These are phyloP conservation scores for Pseudoips prasinana DNA, from an alignment of 2,888 invertebrate genomes.

Conservation along the genomic window DNA sequence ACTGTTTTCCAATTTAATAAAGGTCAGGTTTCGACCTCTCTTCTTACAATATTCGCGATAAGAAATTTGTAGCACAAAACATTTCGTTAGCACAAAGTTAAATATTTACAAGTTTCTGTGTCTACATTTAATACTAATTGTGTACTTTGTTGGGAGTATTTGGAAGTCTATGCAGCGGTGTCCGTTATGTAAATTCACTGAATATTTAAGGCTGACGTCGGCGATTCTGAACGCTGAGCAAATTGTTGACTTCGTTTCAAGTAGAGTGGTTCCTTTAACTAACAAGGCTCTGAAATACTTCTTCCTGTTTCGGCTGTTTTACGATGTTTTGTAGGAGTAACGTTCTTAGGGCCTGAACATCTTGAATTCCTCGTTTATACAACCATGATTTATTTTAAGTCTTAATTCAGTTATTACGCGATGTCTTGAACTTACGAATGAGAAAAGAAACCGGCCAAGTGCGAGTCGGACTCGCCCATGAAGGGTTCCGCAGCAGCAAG, in stretches of 20 bases:
- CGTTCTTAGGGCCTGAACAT: too few relatives aligned
- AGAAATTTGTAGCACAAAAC: constrained; percentile 21
- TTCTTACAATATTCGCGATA: constrained; percentile 2
- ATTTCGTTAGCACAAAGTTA: constrained; percentile 28
- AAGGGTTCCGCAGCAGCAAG: too few relatives aligned
- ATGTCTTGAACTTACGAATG: too few relatives aligned
- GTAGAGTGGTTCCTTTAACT: constrained; percentile 15
- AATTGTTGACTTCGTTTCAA: constrained; percentile 27
- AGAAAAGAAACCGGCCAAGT: too few relatives aligned
- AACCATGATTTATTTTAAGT: too few relatives aligned
- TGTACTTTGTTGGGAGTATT: constrained; percentile 33
- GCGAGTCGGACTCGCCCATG: too few relatives aligned
- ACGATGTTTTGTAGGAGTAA: too few relatives aligned
- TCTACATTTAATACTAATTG: constrained; percentile 40
- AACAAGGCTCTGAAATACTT: constrained; percentile 17
- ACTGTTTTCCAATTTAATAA: too few relatives aligned
- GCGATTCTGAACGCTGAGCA: constrained; percentile 18
- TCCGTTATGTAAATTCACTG: constrained; percentile 31
- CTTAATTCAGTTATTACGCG: too few relatives aligned
- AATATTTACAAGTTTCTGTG: constrained; percentile 38
- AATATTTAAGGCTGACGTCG: constrained; percentile 25
- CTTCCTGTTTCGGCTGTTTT: too few relatives aligned
- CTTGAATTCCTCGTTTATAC: too few relatives aligned
- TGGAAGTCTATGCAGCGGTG: constrained; percentile 27
- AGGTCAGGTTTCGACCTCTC: too few relatives aligned